Evolutionary conservation across 2,797 vertebrate species (phyloP), one percentile per base, ranked within the genome.

Genomic region (Coracias cyanogaster): DNA sequence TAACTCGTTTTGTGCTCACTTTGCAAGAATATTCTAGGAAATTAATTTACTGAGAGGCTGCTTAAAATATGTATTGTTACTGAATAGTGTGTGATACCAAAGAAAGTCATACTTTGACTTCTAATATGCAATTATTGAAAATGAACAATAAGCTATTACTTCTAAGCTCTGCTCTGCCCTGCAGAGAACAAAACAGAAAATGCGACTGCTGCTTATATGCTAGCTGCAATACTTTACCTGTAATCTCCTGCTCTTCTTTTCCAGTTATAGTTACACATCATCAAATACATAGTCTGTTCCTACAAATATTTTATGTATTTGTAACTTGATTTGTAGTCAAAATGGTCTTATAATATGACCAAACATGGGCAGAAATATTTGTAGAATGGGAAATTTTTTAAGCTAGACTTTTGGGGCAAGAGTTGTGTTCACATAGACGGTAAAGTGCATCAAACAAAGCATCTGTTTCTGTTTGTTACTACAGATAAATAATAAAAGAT

Each of bases 91-190:
- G 62, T 92, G 55, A 78, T 77, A 79, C n/a, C 45, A 66, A 33
- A 78, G 51, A 88, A 94, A 91, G 39, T 76, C 48, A 66, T 90
- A 79, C 39, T 88, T 19, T 1, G 58, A 77, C 33, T 82, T 91
- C 83, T 91, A 88, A 94, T 90, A 90, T 46, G 82, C 73, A 78
- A 58, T 94, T 91, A 88, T 48, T 94, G 87, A 95, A 93, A 95
- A 88, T 82, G 54, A 89, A 93, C 85, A 93, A 88, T 69, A 91
- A 78, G 62, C 62, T 86, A 69, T 93, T 95, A 69, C 72, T 93
- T 83, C 46, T 92, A 86, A 86, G 28, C 55, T 95, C 33, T 70
- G 31, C 6, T 80, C 67, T 91, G n/a, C 52, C 37, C 29, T 67
- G 43, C 35, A 90, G 65, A 88, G 80, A 88, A 82, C 4, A 64